phyloP scores from a whole-genome alignment of 2,888 invertebrate species.

The Endotricha flammealis region DNA sequence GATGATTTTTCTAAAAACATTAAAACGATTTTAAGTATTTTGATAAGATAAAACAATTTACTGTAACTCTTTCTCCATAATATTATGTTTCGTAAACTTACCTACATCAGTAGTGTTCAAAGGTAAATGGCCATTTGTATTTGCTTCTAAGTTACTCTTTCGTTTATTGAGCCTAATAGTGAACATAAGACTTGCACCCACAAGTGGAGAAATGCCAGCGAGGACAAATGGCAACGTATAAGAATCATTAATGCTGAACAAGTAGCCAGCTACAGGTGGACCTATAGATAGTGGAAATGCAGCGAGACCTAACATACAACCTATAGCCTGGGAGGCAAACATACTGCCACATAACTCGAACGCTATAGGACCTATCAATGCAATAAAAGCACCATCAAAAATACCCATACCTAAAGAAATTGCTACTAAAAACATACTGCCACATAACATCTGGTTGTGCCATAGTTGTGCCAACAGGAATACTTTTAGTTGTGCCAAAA shows the following conservation, averaged over 20 bases:
- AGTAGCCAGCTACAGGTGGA: conserved; percentile 89
- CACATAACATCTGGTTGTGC: no score
- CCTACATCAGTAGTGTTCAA: conserved; percentile 27
- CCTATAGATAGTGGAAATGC: conserved; percentile 92
- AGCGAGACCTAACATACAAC: conserved; percentile 91
- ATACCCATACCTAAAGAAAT: conserved; percentile 91
- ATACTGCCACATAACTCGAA: conserved; percentile 90
- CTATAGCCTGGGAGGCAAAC: conserved; percentile 94
- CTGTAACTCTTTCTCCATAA: neutral
- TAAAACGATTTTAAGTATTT: neutral
- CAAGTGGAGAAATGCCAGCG: conserved; percentile 90
- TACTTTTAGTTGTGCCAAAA: no score
- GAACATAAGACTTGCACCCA: conserved; percentile 85
- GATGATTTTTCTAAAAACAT: conserved; percentile 1
- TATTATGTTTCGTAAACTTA: conserved; percentile 26
- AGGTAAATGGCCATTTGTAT: conserved; percentile 37
- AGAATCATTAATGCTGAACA: conserved; percentile 77
- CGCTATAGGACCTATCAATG: conserved; percentile 93
- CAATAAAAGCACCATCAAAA: conserved; percentile 95
- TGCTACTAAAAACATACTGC: conserved; percentile 82
- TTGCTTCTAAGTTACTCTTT: conserved; percentile 20
- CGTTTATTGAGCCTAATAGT: conserved; percentile 36
- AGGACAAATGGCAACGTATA: conserved; percentile 88
- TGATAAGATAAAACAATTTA: neutral
- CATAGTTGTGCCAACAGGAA: no score